A percentile compares a stretch with the other conserved stretches of the same genome.
Evolutionary conservation across 2,888 invertebrate genomes (phyloP).

Genomic region (Drosophila pegasa): DNA sequence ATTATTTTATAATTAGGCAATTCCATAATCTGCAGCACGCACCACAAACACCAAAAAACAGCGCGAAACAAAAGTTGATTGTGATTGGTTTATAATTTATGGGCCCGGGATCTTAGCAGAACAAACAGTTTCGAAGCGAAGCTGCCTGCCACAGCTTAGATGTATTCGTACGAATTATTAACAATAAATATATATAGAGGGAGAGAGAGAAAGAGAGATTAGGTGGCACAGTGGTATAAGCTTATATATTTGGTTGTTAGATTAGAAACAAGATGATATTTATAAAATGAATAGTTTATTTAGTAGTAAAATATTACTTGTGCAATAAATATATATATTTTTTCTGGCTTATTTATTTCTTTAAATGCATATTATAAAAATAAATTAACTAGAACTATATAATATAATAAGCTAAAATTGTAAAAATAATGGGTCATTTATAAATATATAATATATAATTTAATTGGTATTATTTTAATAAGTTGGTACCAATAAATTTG

Average conservation of each 20-base stretch:
- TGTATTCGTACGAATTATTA: slow-evolving; percentile 7
- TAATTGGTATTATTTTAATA: too few species aligned
- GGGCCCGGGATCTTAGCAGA: slow-evolving; percentile 21
- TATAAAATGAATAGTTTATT: background rate
- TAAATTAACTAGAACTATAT: too few species aligned
- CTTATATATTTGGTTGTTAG: background rate
- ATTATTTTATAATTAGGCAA: slow-evolving; percentile 67
- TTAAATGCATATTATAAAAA: too few species aligned
- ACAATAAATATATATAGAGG: background rate
- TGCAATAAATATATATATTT: too few species aligned
- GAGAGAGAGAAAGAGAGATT: background rate
- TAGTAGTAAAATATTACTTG: too few species aligned
- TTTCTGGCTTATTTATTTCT: too few species aligned
- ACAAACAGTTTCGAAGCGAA: slow-evolving; percentile 16
- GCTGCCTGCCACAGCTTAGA: slow-evolving; percentile 12
- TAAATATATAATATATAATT: too few species aligned
- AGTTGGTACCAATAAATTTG: too few species aligned
- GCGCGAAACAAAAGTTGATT: slow-evolving; percentile 47
- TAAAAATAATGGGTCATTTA: too few species aligned
- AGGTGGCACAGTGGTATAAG: slow-evolving; percentile 18
- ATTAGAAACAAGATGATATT: background rate
- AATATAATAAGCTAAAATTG: too few species aligned
- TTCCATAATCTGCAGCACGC: slow-evolving; percentile 48
- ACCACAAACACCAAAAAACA: slow-evolving; percentile 16
- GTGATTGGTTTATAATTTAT: slow-evolving; percentile 65